Evolutionary conservation across 2,113 vertebrate species (phyloP), one percentile per base, ranked within the genome.

Genomic region (Chunga burmeisteri): DNA sequence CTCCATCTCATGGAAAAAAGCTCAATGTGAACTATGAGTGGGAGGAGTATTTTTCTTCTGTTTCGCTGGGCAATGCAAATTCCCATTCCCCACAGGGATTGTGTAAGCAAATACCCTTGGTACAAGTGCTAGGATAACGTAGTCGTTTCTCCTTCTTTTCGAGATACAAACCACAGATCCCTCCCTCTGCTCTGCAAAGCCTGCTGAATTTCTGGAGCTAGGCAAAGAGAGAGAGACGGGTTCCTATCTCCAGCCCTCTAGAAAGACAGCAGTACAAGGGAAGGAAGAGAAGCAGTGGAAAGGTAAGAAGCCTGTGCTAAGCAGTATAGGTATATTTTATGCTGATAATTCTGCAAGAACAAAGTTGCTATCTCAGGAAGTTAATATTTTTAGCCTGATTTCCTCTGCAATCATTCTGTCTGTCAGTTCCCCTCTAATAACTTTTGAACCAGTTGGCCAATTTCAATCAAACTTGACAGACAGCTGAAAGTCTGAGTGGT

Each of bases 311-410:
- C 38, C 40, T 73, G 29, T 62, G 53, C 52, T 93, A 71, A 96
- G 83, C 23, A 79, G 30, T 52, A 56, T 34, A 42, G 38, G n/a
- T 63, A 10, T 59, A 81, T 82, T 92, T 88, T 67, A 65, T 91
- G 63, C 61, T 79, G 56, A 38, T 92, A 94, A 89, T 84, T 75
- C 86, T 71, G 56, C 75, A 92, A 81, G 61, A 91, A 91, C 23
- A 68, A 81, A 79, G 49, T 65, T 84, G 16, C 72, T 84, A 22
- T 84, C 88, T 92, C 44, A 56, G 66, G 86, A 71, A 88, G 47
- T 88, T 88, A 86, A 17, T 89, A 72, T 87, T 96, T 95, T 94
- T 81, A 90, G 85, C 59, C 63, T 84, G 59, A 92, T 93, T 93
- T 96, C 59, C 90, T 78, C 21, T 10, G 55, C 79, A 93, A 73